Percentiles rank a stretch among this genome's conserved stretches.
Evolutionary conservation across 2,113 vertebrate genomes (phyloP).

Genomic region (Pedionomus torquatus): DNA sequence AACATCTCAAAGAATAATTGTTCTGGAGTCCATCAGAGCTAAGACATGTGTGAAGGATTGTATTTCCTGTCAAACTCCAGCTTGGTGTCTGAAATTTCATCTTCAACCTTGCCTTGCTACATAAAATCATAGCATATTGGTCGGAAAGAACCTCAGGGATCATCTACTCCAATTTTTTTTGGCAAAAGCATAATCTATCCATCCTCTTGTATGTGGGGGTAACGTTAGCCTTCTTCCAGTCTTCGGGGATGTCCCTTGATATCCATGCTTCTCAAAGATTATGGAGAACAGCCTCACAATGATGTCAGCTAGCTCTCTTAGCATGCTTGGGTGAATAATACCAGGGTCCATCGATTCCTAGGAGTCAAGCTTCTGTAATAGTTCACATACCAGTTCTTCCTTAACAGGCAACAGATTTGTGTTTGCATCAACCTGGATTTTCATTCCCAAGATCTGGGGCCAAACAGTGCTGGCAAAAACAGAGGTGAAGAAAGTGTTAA

Average conservation of each 20-base stretch:
- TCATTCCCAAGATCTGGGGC: background rate
- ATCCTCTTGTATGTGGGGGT: background rate
- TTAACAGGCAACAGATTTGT: background rate
- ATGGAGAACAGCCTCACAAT: background rate
- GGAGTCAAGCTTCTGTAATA: background rate
- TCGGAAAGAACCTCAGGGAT: background rate
- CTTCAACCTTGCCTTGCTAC: background rate
- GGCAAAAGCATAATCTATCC: background rate
- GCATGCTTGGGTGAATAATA: background rate
- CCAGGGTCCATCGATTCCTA: background rate
- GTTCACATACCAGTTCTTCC: background rate
- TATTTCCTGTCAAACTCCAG: background rate
- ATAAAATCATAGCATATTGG: background rate
- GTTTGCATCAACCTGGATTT: background rate
- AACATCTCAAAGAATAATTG: background rate
- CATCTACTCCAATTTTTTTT: background rate
- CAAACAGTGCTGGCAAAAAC: background rate
- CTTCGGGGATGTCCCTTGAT: background rate
- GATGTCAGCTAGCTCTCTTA: background rate
- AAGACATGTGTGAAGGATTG: background rate
- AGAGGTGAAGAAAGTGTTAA: background rate
- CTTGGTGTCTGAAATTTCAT: background rate
- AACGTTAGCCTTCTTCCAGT: background rate
- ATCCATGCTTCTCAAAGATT: background rate
- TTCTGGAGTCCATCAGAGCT: background rate